Evolutionary conservation across 1,140 invertebrate species (phyloP), one percentile per base, ranked within the genome.

Genomic region (Apis mellifera): DNA sequence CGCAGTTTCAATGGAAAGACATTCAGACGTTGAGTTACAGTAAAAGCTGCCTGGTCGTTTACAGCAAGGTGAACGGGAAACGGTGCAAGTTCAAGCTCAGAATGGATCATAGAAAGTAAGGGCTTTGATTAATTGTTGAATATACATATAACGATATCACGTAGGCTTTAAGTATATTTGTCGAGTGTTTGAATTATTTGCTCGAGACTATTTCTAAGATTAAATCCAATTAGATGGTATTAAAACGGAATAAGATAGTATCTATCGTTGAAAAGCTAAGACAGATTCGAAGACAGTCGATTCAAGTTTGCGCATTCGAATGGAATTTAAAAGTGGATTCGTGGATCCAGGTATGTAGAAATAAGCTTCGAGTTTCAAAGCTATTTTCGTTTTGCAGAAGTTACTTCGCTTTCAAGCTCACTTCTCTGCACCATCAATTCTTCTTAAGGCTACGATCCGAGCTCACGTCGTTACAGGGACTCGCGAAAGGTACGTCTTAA

Each of bases 11-110:
- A 50, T 97, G 96, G 96, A 95, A 95, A 86, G 95, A 96, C 79
- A 97, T 97, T 83, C 96, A 97, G 88, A 97, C 96, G 75, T 93
- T 97, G 50, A 96, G 96, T 87, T 97, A 96, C 87, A 96, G 95
- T 85, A 97, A 97, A 90, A 96, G 95, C 72, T 96, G 95, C 62
- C 92, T 97, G 17, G 95, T 96, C 57, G 95, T 97, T 92, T 90
- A 95, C 92, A 92, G 95, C 87, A 87, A 94, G 92, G 92, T 95
- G 76, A 94, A 94, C 55, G 95, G 96, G 81, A 96, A 96, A 83
- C 93, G 95, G 13, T 95, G 95, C 69, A 97, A 97, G 91, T 96
- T 96, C 90, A 97, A 97, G 91, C 92, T 97, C 0, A 95, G 96
- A 93, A 96, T 97, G 96, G 95, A 95, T 85, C 95, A 96, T 81